phyloP scores from a whole-genome alignment of 2,888 invertebrate species.

The Ophion obscuratus region DNA sequence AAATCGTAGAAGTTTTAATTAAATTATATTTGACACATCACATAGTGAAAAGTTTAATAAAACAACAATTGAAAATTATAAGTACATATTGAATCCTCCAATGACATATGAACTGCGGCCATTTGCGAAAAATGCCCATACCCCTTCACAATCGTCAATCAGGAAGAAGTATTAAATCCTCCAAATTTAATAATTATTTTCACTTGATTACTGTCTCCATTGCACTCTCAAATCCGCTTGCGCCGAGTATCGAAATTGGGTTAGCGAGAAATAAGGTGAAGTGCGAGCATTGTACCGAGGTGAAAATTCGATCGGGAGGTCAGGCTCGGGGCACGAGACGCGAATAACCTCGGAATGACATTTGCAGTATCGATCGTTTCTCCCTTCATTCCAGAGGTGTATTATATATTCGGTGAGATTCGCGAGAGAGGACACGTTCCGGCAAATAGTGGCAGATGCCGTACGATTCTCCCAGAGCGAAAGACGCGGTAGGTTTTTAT shows the following conservation, averaged over 20 bases:
- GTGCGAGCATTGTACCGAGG: background rate
- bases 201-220: background rate
- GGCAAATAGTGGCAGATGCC: slow-evolving; percentile 76
- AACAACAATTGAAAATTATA: background rate
- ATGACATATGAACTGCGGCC: background rate
- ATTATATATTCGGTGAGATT: slow-evolving; percentile 65
- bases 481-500: slow-evolving; percentile 25
- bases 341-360: slow-evolving; percentile 43
- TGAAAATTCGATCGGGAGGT: slow-evolving; percentile 40
- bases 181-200: background rate
- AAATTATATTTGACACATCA: too few relatives aligned
- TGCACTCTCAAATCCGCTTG: background rate
- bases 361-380: slow-evolving; percentile 51
- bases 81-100: background rate
- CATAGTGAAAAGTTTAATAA: background rate
- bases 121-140: too few relatives aligned
- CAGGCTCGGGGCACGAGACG: slow-evolving; percentile 18
- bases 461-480: slow-evolving; percentile 63
- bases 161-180: background rate
- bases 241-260: background rate
- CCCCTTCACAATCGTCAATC: background rate
- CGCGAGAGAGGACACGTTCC: slow-evolving; percentile 35
- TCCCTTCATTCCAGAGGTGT: slow-evolving; percentile 62
- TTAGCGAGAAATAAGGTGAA: slow-evolving; percentile 12
- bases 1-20: too few relatives aligned